phyloP scores from a whole-genome alignment of 2,888 invertebrate genomes.

The Calameuta idolon region DNA sequence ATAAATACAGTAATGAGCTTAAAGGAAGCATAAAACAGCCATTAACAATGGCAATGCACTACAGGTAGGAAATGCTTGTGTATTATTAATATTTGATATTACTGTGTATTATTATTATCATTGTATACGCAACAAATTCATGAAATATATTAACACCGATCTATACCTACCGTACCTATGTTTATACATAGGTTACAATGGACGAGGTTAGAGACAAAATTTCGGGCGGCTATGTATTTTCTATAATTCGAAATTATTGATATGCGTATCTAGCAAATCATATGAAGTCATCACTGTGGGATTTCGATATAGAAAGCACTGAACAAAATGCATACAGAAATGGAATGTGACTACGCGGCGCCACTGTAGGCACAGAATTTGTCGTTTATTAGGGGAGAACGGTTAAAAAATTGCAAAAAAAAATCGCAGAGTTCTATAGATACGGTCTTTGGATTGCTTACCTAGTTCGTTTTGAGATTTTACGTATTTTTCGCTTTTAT shows the following conservation, averaged over 20 bases:
- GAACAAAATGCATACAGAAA: background rate
- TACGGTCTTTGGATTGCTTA: too few relatives aligned
- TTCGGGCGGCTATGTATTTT: background rate
- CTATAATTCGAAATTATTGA: background rate
- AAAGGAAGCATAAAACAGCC: background rate
- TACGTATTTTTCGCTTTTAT: too few relatives aligned
- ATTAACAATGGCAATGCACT: background rate
- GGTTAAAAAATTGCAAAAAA: too few relatives aligned
- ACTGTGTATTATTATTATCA: background rate
- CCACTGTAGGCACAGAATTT: background rate
- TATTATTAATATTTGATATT: background rate
- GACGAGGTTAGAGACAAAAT: background rate
- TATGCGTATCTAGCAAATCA: background rate
- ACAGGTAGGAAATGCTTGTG: background rate
- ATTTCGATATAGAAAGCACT: background rate
- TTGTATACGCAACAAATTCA: background rate
- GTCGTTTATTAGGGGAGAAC: too few relatives aligned
- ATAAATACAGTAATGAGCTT: background rate
- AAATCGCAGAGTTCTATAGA: too few relatives aligned
- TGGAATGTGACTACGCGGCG: background rate
- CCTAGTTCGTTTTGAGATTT: too few relatives aligned
- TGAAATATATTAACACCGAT: background rate
- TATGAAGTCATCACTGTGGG: background rate
- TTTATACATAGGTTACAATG: background rate
- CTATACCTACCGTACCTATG: background rate